Percentiles rank a stretch among this genome's conserved stretches.
phyloP scores from a whole-genome alignment of 2,113 vertebrate species.

The Salvelinus alpinus region DNA sequence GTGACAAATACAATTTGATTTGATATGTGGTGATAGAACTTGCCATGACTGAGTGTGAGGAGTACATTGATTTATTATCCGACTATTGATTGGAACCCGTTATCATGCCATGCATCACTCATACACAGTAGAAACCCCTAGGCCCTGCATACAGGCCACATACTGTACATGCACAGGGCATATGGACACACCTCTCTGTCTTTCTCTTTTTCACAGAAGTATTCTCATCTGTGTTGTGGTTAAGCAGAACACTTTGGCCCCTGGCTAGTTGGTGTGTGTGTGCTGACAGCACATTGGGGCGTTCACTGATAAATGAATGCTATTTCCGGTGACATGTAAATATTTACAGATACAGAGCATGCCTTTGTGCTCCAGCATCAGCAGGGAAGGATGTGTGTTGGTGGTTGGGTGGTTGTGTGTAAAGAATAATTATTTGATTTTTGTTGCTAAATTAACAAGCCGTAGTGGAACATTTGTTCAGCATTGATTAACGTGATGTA shows the following conservation, averaged over 20 bases:
- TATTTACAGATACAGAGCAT: constrained; percentile 32
- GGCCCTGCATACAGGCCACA: too few species aligned
- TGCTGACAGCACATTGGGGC: not conserved
- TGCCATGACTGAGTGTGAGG: too few species aligned
- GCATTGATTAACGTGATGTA: too few species aligned
- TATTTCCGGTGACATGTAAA: constrained; percentile 29
- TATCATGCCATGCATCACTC: not conserved
- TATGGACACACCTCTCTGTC: not conserved
- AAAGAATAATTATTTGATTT: too few species aligned
- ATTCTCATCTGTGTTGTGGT: not conserved
- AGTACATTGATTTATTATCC: too few species aligned
- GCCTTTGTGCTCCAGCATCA: constrained; percentile 4
- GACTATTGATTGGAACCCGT: too few species aligned
- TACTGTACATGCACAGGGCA: not conserved
- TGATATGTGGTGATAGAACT: too few species aligned
- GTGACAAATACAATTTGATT: too few species aligned
- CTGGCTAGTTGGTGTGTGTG: too few species aligned
- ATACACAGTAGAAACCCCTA: not conserved
- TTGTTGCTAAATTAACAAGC: not conserved
- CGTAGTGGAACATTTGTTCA: not conserved
- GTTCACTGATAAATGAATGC: constrained; percentile 24
- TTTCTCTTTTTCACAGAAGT: too few species aligned
- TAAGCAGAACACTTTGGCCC: not conserved
- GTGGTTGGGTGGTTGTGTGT: not conserved
- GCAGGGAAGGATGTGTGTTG: not conserved